Evolutionary conservation across 2,888 invertebrate genomes (phyloP).

Genomic region (Lutraria lutraria): DNA sequence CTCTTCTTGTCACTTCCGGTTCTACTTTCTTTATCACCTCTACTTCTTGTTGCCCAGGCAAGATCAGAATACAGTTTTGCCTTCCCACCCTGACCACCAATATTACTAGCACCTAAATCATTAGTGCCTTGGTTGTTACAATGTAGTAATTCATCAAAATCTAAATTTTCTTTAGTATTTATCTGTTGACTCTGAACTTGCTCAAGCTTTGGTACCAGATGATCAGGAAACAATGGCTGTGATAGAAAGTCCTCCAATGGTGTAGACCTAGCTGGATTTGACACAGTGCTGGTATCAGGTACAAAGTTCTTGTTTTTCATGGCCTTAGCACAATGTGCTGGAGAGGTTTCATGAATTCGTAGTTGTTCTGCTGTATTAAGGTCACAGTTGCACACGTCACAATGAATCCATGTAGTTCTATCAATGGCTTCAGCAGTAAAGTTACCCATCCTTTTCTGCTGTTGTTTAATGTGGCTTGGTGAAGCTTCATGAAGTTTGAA

Average conservation of each 20-base stretch:
- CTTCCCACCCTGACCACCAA: background rate
- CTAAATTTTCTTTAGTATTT: background rate
- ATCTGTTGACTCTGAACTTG: background rate
- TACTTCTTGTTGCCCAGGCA: slow-evolving; percentile 62
- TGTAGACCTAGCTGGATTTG: background rate
- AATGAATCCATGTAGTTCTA: slow-evolving; percentile 27
- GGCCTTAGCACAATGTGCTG: slow-evolving; percentile 22
- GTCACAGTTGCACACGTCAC: slow-evolving; percentile 36
- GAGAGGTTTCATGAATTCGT: slow-evolving; percentile 40
- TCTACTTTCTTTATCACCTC: slow-evolving; percentile 32
- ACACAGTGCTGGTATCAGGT: background rate
- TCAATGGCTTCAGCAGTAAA: background rate
- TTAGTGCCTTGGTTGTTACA: background rate
- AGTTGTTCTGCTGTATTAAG: slow-evolving; percentile 53
- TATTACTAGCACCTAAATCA: background rate
- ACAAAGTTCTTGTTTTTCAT: background rate
- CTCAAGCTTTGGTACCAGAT: slow-evolving; percentile 33
- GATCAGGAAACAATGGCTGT: slow-evolving; percentile 54
- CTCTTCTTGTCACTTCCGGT: slow-evolving; percentile 13
- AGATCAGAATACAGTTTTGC: slow-evolving; percentile 53
- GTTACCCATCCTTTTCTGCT: background rate
- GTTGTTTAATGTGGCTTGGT: slow-evolving; percentile 61
- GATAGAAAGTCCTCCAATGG: slow-evolving; percentile 53
- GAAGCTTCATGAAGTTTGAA: slow-evolving; percentile 70
- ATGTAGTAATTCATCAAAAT: background rate